phyloP scores from a whole-genome alignment of 2,113 vertebrate genomes.

The Fulica atra region DNA sequence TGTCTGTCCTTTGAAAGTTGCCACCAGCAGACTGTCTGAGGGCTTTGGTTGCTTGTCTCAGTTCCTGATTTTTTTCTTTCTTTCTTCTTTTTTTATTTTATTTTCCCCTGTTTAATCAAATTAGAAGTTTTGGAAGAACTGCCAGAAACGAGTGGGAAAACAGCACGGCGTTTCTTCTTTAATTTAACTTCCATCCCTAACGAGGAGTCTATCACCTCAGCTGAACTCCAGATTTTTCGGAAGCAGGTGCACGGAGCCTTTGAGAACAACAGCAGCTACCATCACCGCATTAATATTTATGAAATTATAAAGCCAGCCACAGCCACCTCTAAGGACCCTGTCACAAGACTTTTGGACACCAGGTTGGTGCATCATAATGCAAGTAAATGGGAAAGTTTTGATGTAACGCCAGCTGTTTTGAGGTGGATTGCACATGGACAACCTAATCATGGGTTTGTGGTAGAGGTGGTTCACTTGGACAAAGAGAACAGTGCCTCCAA shows the following conservation, averaged over 20 bases:
- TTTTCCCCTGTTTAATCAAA: conserved; percentile 36
- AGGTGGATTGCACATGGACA: conserved; percentile 91
- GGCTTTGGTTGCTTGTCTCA: conserved; percentile 7
- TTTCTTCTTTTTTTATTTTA: background rate
- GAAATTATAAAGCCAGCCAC: conserved; percentile 89
- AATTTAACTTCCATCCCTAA: conserved; percentile 92
- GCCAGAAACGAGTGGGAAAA: conserved; percentile 87
- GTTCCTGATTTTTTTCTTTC: conserved; percentile 18
- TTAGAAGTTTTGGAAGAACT: conserved; percentile 93
- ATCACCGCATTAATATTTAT: conserved; percentile 98
- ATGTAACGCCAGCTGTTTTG: conserved; percentile 91
- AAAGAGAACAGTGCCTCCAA: conserved; percentile 77
- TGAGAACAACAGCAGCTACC: conserved; percentile 76
- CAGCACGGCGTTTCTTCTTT: conserved; percentile 94
- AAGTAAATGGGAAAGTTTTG: conserved; percentile 96
- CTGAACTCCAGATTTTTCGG: conserved; percentile 95
- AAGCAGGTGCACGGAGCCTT: conserved; percentile 84
- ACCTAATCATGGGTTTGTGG: conserved; percentile 92
- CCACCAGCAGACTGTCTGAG: background rate
- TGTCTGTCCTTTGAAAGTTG: conserved; percentile 6
- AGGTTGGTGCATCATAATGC: conserved; percentile 91
- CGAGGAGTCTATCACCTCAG: conserved; percentile 92
- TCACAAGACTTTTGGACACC: conserved; percentile 95
- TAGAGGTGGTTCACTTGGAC: conserved; percentile 91
- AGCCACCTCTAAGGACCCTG: conserved; percentile 78